Base-by-base conservation (phyloP, 2,797 vertebrate species). In the Cirrhinus molitorella region DNA sequence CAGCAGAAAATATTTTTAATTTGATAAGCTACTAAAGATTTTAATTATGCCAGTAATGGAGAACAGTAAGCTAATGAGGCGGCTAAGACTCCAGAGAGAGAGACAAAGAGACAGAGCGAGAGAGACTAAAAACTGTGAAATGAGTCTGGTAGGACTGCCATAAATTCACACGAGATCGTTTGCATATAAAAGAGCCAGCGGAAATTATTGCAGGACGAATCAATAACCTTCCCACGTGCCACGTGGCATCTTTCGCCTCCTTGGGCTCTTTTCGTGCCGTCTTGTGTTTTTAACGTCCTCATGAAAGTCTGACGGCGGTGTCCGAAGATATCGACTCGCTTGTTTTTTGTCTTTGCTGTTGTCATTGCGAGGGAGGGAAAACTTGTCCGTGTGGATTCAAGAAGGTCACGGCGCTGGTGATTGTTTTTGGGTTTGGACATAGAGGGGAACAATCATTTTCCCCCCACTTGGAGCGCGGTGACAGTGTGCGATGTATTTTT, bases 11-110 rank as follows among this genome's bases (percentile, higher is more conserved):
- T 97, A 98, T 98, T 98, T 99, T 98, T 97, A 98, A 98, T 99
- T 98, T 99, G 97, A 98, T 99, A 99, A 99, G 98, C 98, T 98
- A 97, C 97, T 99, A 97, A 99, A 98, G 97, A 98, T 99, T 99
- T 99, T 99, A 99, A 99, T 99, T 99, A 99, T 96, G 96, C 96
- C 92, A 95, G 97, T 98, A 98, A 98, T 99, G 96, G 97, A 98
- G 97, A 99, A 97, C 96, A 97, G 94, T 96, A 97, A 97, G 96
- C 97, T 99, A 99, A 99, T 99, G 98, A 99, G 98, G 96, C 98
- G 94, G 94, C 95, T 96, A 96, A 97, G 97, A 96, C 97, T 98
- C 97, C 93, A 93, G 96, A 98, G 97, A 99, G 97, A 80, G 65
- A 83, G 77, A 72, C 61, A 57, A 74, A 70, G 81, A 85, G 71